Conservation (phyloP, 2,888 invertebrate species). For the Nephrotoma flavescens region DNA sequence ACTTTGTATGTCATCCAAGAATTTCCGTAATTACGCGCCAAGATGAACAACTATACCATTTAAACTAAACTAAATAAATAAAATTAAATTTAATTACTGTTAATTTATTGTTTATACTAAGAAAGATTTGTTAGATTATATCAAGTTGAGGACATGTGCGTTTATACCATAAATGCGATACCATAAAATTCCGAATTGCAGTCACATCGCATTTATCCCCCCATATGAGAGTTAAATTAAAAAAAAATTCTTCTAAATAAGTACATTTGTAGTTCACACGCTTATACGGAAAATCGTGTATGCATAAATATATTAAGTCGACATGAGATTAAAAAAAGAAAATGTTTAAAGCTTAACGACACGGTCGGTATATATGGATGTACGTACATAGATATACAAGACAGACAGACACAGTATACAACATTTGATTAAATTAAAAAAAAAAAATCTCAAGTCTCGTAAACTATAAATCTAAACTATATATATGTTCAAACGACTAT, state of each 20-base stretch:
- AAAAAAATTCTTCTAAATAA: neutral
- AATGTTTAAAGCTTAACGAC: neutral
- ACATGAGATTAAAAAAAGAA: neutral
- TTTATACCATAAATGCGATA: neutral
- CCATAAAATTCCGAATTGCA: neutral
- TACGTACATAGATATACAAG: neutral
- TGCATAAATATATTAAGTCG: too few relatives aligned
- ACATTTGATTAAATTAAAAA: neutral
- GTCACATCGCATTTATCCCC: neutral
- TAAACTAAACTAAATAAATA: neutral
- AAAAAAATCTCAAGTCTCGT: neutral
- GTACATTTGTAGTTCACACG: neutral
- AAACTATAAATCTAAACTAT: neutral
- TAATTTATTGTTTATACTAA: neutral
- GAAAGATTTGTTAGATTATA: neutral
- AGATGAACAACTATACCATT: neutral
- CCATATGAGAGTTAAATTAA: neutral
- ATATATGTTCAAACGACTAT: neutral
- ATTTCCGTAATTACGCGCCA: neutral
- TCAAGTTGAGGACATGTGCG: neutral
- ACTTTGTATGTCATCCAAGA: neutral
- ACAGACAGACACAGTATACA: neutral
- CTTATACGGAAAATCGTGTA: neutral
- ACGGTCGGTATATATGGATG: neutral
- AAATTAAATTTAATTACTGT: neutral